These are phyloP conservation scores for Chrysocyon brachyurus DNA, from an alignment of 2,797 vertebrate species.

Conservation along the genomic window DNA sequence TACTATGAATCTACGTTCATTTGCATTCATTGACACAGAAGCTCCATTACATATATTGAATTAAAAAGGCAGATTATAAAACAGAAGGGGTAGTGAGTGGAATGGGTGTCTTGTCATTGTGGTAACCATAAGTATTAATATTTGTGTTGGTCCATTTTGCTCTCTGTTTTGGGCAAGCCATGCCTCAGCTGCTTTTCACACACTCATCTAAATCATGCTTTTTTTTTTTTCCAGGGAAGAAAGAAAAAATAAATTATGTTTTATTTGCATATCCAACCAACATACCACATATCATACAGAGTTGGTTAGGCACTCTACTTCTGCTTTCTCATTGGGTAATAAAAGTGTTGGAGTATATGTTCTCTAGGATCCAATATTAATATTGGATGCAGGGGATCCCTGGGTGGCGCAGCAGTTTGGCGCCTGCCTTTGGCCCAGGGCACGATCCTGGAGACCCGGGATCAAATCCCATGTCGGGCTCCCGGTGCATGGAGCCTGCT, in stretches of 20 bases:
- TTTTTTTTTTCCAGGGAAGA: slow-evolving; percentile 1
- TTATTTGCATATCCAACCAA: neutral
- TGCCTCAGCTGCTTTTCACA: neutral
- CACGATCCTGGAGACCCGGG: too few species aligned
- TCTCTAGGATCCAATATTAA: neutral
- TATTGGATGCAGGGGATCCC: neutral
- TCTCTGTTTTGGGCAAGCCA: neutral
- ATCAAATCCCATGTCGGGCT: too few species aligned
- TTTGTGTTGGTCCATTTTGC: neutral
- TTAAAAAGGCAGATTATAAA: neutral
- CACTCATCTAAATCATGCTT: neutral
- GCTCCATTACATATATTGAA: neutral
- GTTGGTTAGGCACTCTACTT: neutral
- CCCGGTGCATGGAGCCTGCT: too few species aligned
- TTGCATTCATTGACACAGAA: neutral
- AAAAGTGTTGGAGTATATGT: neutral
- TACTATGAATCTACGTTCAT: neutral
- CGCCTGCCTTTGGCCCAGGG: too few species aligned
- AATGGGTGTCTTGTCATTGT: neutral
- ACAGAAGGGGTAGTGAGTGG: neutral
- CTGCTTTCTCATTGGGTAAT: neutral
- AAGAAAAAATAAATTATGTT: neutral
- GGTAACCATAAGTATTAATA: neutral
- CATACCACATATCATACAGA: neutral
- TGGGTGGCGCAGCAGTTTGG: too few species aligned